Conservation (phyloP, 1,140 invertebrate genomes). For the Gerris buenoi region DNA sequence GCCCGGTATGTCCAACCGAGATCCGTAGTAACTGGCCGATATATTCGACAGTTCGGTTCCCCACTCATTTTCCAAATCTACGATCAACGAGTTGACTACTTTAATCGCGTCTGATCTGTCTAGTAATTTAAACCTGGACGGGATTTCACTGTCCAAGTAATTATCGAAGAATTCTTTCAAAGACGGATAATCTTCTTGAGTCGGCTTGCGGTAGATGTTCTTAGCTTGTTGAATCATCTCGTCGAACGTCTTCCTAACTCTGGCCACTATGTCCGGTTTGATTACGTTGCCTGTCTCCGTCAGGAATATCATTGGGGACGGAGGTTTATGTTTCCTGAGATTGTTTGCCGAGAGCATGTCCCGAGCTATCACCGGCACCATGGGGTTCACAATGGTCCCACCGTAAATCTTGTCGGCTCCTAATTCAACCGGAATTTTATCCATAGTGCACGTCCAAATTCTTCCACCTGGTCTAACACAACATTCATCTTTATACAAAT, state of each 20-base stretch:
- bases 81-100: background rate
- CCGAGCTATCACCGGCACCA: slow-evolving; percentile 46
- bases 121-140: background rate
- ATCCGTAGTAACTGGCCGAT: slow-evolving; percentile 30
- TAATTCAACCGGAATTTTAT: slow-evolving; percentile 53
- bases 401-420: slow-evolving; percentile 50
- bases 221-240: background rate
- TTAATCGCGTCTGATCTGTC: background rate
- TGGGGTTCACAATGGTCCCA: slow-evolving; percentile 44
- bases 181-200: background rate
- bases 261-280: background rate
- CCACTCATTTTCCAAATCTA: background rate
- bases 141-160: background rate
- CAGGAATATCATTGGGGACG: background rate
- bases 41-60: slow-evolving; percentile 17
- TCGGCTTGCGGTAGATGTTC: background rate
- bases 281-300: background rate
- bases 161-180: background rate
- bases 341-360: slow-evolving; percentile 35
- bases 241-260: background rate
- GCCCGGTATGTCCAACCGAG: slow-evolving; percentile 46
- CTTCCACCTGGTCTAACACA: slow-evolving; percentile 43
- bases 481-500: no score
- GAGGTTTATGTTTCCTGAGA: background rate
- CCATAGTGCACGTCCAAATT: slow-evolving; percentile 54